phyloP scores from a whole-genome alignment of 2,888 invertebrate species.

The Drosophila cognata region DNA sequence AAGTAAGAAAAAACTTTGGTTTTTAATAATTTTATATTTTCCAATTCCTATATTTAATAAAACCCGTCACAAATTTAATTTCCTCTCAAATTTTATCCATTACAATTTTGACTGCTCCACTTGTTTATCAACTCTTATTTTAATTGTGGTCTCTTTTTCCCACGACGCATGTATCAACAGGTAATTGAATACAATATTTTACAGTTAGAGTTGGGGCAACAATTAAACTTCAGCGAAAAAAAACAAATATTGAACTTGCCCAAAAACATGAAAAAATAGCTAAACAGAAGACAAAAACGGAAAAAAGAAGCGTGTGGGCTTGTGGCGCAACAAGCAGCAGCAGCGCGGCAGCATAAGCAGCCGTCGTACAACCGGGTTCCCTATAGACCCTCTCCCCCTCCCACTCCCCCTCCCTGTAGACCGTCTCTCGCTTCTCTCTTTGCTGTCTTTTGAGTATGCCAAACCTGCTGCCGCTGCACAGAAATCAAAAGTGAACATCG shows the following conservation, averaged over 20 bases:
- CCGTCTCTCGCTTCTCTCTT: background rate
- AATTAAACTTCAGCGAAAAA: constrained; percentile 32
- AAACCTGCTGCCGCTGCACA: constrained; percentile 80
- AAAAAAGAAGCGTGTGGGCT: constrained; percentile 51
- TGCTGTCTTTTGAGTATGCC: constrained; percentile 39
- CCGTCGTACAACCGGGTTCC: constrained; percentile 57
- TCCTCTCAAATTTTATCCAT: background rate
- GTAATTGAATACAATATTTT: constrained; percentile 43
- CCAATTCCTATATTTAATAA: background rate
- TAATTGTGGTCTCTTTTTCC: constrained; percentile 28
- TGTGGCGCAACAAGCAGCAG: constrained; percentile 59
- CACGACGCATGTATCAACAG: constrained; percentile 71
- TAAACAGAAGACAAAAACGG: constrained; percentile 13
- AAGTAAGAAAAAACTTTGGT: background rate
- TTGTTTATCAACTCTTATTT: background rate
- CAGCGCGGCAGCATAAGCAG: constrained; percentile 8
- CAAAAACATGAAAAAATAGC: constrained; percentile 16
- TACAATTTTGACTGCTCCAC: background rate
- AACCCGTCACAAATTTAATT: background rate
- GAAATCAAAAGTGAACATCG: constrained; percentile 79
- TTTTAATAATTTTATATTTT: background rate
- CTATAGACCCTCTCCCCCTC: constrained; percentile 15
- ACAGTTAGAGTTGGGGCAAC: constrained; percentile 30
- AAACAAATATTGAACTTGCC: constrained; percentile 57
- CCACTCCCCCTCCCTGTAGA: background rate